Percentiles rank a stretch among this genome's conserved stretches.
These are phyloP conservation scores for Pachyramphus minor DNA, from an alignment of 2,113 vertebrate species.

Conservation along the genomic window DNA sequence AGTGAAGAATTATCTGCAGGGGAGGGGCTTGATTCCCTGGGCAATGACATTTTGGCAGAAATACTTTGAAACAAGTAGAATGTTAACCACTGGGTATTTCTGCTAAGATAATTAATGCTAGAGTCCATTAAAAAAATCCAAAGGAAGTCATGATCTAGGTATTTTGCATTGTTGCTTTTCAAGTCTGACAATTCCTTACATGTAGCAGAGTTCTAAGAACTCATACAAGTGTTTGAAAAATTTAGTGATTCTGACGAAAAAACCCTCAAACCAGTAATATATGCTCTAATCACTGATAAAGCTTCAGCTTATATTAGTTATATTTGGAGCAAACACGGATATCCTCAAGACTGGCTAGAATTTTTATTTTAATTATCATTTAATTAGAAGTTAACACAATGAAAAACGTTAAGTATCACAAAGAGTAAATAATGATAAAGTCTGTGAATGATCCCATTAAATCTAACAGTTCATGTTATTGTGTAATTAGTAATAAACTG, in stretches of 20 bases:
- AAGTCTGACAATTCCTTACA: background rate
- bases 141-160: background rate
- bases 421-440: background rate
- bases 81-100: slow-evolving; percentile 18
- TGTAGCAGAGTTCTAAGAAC: background rate
- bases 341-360: background rate
- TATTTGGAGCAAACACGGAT: background rate
- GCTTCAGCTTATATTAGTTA: background rate
- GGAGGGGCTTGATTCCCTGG: background rate
- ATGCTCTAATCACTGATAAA: background rate
- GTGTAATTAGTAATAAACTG: background rate
- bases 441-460: background rate
- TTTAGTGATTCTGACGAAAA: background rate
- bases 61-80: slow-evolving; percentile 46
- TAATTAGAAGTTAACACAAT: background rate
- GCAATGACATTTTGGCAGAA: slow-evolving; percentile 19
- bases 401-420: background rate
- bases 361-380: background rate
- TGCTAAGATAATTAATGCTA: background rate
- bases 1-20: background rate
- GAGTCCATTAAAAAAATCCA: background rate
- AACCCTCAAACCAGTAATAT: background rate
- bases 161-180: background rate
- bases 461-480: background rate
- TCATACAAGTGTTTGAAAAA: background rate